Conservation (phyloP, 2,888 invertebrate species). For the Parnassius orleans region DNA sequence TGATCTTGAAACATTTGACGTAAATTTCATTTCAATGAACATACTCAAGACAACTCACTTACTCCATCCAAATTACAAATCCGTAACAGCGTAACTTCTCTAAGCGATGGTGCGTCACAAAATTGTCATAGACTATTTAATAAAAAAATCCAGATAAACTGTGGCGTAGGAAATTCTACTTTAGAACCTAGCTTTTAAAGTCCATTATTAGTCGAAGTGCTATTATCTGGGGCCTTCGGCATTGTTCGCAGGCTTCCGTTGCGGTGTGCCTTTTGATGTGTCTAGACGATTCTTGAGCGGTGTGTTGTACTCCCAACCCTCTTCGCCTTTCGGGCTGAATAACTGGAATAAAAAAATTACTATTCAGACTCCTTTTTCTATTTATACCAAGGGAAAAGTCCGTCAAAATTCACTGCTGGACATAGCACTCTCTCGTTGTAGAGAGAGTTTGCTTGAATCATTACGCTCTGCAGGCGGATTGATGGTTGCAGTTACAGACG, state of each 20-base stretch:
- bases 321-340: conserved; percentile 85
- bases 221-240: conserved; percentile 64
- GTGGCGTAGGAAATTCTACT: conserved; percentile 54
- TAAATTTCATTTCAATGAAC: neutral
- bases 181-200: conserved; percentile 37
- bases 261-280: conserved; percentile 42
- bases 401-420: no score
- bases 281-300: conserved; percentile 72
- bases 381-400: no score
- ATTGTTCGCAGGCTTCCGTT: conserved; percentile 47
- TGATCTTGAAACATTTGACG: no score
- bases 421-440: no score
- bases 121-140: conserved; percentile 33
- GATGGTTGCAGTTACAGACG: conserved; percentile 68
- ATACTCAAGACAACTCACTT: conserved; percentile 1
- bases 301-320: conserved; percentile 80
- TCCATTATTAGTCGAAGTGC: conserved; percentile 26
- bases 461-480: no score
- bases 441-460: no score
- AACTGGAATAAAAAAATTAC: conserved; percentile 67
- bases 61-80: conserved; percentile 4
- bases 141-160: conserved; percentile 29
- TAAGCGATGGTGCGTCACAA: conserved; percentile 39
- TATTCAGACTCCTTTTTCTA: no score
- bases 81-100: conserved; percentile 22